These are phyloP conservation scores for Okamejei kenojei DNA, from an alignment of 2,797 vertebrate genomes.

Conservation along the genomic window DNA sequence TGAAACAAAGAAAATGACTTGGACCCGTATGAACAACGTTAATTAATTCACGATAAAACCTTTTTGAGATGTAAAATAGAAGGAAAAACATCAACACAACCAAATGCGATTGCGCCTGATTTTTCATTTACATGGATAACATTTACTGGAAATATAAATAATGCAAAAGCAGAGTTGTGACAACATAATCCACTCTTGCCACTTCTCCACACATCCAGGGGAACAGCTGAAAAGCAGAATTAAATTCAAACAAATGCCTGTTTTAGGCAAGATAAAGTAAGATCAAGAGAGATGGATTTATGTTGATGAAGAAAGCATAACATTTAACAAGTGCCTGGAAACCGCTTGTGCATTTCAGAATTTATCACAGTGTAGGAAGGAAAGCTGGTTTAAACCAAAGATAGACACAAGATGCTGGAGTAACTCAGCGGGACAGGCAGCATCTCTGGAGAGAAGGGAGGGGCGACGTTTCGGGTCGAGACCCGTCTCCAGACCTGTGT, in stretches of 20 bases:
- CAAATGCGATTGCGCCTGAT: not conserved
- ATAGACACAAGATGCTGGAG: too few species aligned
- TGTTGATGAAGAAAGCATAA: not conserved
- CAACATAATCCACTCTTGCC: not conserved
- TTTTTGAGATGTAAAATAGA: conserved; percentile 10
- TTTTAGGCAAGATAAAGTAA: not conserved
- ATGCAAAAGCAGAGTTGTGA: not conserved
- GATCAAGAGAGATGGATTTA: not conserved
- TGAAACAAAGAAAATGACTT: conserved; percentile 13
- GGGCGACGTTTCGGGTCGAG: too few species aligned
- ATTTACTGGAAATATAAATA: not conserved
- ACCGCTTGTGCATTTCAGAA: not conserved
- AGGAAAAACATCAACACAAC: not conserved
- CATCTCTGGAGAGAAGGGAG: too few species aligned
- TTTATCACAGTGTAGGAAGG: not conserved
- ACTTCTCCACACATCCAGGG: not conserved
- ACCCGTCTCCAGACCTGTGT: too few species aligned
- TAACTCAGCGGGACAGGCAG: too few species aligned
- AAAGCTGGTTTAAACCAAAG: too few species aligned
- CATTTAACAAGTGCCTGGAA: not conserved
- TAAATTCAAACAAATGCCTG: not conserved
- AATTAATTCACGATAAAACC: not conserved
- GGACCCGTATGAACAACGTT: not conserved
- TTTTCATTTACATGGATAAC: not conserved
- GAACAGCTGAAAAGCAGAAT: not conserved